Base-by-base conservation (phyloP, 2,888 invertebrate species). In the Drosophila hamatofila region DNA sequence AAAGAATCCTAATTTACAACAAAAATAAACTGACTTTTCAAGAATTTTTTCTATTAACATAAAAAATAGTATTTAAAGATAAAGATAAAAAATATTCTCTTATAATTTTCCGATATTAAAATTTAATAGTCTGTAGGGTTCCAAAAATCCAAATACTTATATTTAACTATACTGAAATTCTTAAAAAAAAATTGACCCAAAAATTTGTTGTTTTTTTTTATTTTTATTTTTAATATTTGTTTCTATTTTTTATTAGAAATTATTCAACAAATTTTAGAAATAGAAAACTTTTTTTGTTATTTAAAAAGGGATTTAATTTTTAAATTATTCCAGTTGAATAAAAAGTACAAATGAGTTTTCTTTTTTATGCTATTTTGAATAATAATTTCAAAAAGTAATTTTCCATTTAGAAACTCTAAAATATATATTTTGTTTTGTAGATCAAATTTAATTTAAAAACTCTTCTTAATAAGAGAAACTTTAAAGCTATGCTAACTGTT, bases 401-500 rank as follows among this genome's bases (percentile, higher is more conserved):
- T 37, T 37, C 37, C 16, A 37, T 39, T 39, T 39, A 39, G n/a
- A 39, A n/a, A 0, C 21, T 6, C 5, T 3, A 23, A 23, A 14
- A 14, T 12, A 44, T 3, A 3, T 27, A 7, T 27, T 9, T 37
- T 37, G 9, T 44, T 4, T 46, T 16, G 2, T 46, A 46, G 9
- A 9, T n/a, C 2, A 46, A 33, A 18, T 8, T 14, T 8, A 33
- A 49, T 49, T 21, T 49, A 1, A 33, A 30, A 12, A 9, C 4
- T 11, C 2, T 46, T 46, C 9, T 6, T 3, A 18, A 7, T 6
- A n/a, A 48, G 2, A 27, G n/a, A 30, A 48, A 30, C 27, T 25
- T 56, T n/a, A 4, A 14, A 27, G 49, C 44, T 49, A 25, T 57
- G 58, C 77, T 56, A 66, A 59, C 75, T 74, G 44, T 46, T 58